Base-by-base conservation (phyloP, 2,113 vertebrate genomes). In the Monopterus albus region DNA sequence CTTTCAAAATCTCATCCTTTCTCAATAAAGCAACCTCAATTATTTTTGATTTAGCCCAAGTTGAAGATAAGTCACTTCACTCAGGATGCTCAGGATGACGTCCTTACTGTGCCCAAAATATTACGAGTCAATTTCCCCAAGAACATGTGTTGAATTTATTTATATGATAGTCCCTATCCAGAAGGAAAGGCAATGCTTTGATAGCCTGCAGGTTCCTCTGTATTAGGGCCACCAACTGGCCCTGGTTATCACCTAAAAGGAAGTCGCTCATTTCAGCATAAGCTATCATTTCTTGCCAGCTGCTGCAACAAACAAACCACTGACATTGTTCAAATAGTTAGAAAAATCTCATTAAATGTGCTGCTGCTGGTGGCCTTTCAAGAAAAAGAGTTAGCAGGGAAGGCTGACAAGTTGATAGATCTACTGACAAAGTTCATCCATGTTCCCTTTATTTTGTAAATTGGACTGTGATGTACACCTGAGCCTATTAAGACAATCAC, bases 401-500 rank as follows among this genome's bases (percentile, higher is more conserved):
- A 10, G 52, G 51, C 20, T 64, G 29, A 31, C 53, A 47, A 46
- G 23, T 6, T 38, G 20, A 49, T 31, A n/a, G 15, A 63, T 45
- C 29, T n/a, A 33, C 29, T 17, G 20, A 57, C 7, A 38, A 0
- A 45, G 6, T 36, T 55, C 5, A 23, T 36, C n/a, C 4, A 25
- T 18, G 45, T 28, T 55, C 2, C 21, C 6, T 43, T 66, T n/a
- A 50, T 50, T 65, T 56, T 60, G 40, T 55, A 6, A 74, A 49
- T 60, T 39, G 49, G 45, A 36, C 42, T 23, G 63, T 43, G 39
- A 60, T 57, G 21, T 49, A 36, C 46, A 31, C 20, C 31, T 60
- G 55, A 63, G 55, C 33, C 51, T 12, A 42, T n/a, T n/a, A 58
- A 59, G 40, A 59, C 42, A 69, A 45, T 36, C 38, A 31, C 23